Evolutionary conservation across 92 coral and sea anemone genomes (phyloP).

Genomic region (Heteractis magnifica): DNA sequence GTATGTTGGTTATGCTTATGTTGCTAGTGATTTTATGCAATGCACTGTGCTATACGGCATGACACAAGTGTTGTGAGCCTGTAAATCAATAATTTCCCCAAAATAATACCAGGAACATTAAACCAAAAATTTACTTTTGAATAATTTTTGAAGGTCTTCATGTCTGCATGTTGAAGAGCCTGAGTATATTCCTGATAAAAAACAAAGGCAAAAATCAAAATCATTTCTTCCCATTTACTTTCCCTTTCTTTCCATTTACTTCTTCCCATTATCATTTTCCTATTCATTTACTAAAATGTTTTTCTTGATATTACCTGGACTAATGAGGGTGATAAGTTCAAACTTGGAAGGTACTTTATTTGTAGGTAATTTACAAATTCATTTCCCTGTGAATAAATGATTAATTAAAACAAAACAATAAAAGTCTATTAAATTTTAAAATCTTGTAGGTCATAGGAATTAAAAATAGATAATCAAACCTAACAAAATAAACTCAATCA

Average conservation of each 20-base stretch:
- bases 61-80: too few relatives aligned
- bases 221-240: not conserved
- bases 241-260: not conserved
- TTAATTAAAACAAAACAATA: not conserved
- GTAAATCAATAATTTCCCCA: too few relatives aligned
- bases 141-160: slow-evolving; percentile 83
- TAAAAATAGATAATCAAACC: not conserved
- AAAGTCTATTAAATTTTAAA: not conserved
- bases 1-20: too few relatives aligned
- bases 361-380: slow-evolving; percentile 77
- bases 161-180: slow-evolving; percentile 82
- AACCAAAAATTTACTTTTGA: slow-evolving; percentile 54
- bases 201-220: not conserved
- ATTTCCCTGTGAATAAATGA: slow-evolving; percentile 52
- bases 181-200: slow-evolving; percentile 77
- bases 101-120: too few relatives aligned
- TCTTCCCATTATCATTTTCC: not conserved
- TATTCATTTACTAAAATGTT: too few relatives aligned
- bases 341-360: slow-evolving; percentile 81
- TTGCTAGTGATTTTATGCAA: too few relatives aligned
- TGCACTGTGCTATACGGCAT: too few relatives aligned
- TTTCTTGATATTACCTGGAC: slow-evolving; percentile 66
- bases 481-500: not conserved
- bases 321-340: slow-evolving; percentile 72
- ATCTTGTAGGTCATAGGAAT: not conserved